Evolutionary conservation across 2,888 invertebrate species (phyloP), one percentile per base, ranked within the genome.

Genomic region (Apodemia duryi): DNA sequence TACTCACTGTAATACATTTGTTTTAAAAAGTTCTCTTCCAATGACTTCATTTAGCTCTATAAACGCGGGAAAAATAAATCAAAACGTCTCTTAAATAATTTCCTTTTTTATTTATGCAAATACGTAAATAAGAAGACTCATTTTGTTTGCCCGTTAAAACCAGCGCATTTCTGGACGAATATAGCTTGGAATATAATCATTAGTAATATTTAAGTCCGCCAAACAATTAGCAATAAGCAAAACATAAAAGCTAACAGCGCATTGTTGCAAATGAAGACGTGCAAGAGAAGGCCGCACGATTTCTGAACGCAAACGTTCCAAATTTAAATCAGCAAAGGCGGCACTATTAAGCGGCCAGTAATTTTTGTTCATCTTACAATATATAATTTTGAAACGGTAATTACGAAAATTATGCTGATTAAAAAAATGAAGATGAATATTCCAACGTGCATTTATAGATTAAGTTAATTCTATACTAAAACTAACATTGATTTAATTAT

Each of bases 211-310:
- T 57, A 57, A 57, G 57, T 57, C 13, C 32, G 32, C 65, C 69
- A 68, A 78, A 86, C 85, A 88, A 88, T 88, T 82, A 84, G 83
- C 75, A 80, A 83, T 86, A 83, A 85, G 71, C 70, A 73, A 65
- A 63, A 69, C 69, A 68, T 74, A 71, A 66, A 67, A 70, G 68
- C 76, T 84, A 78, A 84, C 79, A 74, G 72, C 69, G 74, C 68
- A 85, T 86, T 88, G 86, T 86, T 76, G 72, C 64, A 74, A 78
- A 84, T 83, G 77, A 82, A 82, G 83, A 81, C 72, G 77, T 32
- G 57, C 57, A 32, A 32, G 57, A 60, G 57, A 60, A 60, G 57
- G 57, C 57, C 57, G 57, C 57, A 6, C 32, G 35, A 60, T 79
- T 60, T 64, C 49, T 35, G 61, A 64, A 49, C 35, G 61, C 32